Conservation (phyloP, 2,888 invertebrate species). For the Teleiodes luculella region DNA sequence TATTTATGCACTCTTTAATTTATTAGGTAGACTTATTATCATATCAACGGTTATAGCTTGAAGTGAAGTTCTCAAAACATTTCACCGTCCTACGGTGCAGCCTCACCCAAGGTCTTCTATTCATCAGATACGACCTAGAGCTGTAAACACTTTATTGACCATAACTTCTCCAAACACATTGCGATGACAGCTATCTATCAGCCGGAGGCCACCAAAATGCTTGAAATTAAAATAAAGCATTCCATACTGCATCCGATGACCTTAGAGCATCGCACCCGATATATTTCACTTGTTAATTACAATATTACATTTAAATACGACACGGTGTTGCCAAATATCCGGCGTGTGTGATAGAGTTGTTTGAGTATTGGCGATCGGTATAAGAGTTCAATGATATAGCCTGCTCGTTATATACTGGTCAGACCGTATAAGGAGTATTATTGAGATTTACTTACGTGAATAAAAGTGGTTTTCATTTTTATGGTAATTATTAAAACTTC, state of each 20-base stretch:
- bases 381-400: constrained; percentile 35
- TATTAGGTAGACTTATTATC: no score
- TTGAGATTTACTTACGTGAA: not conserved
- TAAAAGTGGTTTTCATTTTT: no score
- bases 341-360: constrained; percentile 25
- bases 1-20: no score
- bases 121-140: not conserved
- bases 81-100: not conserved
- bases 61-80: not conserved
- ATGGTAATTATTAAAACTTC: no score
- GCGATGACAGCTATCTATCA: constrained; percentile 1
- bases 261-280: constrained; percentile 14
- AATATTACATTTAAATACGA: constrained; percentile 13
- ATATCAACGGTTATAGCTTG: not conserved
- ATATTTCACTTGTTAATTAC: constrained; percentile 18
- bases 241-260: constrained; percentile 18
- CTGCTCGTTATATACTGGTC: constrained; percentile 21
- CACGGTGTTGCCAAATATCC: constrained; percentile 22
- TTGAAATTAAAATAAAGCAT: not conserved
- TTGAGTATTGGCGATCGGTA: not conserved
- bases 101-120: not conserved
- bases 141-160: not conserved
- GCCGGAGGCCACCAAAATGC: not conserved
- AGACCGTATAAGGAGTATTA: constrained; percentile 8
- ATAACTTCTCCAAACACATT: constrained; percentile 2